Conservation (phyloP, 30 jellyfish, hydroid and myxozoan genomes). For the Hydractinia symbiolongicarpus region DNA sequence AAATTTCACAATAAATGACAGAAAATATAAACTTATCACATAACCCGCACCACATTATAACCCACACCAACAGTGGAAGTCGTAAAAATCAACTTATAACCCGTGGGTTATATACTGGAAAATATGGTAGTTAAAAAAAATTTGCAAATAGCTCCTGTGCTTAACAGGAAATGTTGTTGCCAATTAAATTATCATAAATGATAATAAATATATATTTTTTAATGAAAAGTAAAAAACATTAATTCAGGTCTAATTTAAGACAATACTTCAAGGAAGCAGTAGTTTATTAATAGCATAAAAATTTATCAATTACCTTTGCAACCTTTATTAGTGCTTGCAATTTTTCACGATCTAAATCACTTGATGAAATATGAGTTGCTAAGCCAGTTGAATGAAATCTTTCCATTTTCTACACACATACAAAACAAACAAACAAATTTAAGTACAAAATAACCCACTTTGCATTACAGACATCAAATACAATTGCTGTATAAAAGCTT, state of each 20-base stretch:
- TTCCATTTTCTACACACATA: conserved; percentile 66
- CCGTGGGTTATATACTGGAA: too few relatives aligned
- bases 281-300: too few relatives aligned
- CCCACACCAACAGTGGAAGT: too few relatives aligned
- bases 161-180: background rate
- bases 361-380: conserved; percentile 57
- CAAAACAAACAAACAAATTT: background rate
- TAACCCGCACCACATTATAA: too few relatives aligned
- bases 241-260: too few relatives aligned
- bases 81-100: too few relatives aligned
- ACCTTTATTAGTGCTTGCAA: conserved; percentile 54
- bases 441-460: too few relatives aligned
- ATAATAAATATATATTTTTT: background rate
- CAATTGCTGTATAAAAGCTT: background rate
- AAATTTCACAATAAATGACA: too few relatives aligned
- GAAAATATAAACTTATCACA: too few relatives aligned
- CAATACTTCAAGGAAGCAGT: too few relatives aligned
- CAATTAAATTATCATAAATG: background rate
- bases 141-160: background rate
- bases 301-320: conserved; percentile 58
- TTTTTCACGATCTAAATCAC: conserved; percentile 86
- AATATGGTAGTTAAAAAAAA: too few relatives aligned
- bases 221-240: too few relatives aligned
- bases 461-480: background rate
- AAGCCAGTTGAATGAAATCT: conserved; percentile 46